Conservation (phyloP, 2,113 vertebrate genomes). For the Forbesichthys papilliferus region DNA sequence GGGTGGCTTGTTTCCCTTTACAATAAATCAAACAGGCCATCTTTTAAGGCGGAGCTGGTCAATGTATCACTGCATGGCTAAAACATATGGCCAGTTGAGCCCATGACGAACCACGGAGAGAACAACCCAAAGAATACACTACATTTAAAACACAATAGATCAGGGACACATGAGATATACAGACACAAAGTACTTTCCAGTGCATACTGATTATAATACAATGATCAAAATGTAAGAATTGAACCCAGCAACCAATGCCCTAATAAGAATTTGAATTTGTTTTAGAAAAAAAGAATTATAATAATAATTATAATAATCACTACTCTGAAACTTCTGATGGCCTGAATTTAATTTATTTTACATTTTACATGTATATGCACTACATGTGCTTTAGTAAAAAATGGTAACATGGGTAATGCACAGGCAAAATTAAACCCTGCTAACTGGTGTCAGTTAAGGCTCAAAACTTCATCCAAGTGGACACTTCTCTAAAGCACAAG, state of each 20-base stretch:
- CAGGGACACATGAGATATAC: constrained; percentile 65
- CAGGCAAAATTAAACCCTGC: constrained; percentile 23
- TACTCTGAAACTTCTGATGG: constrained; percentile 20
- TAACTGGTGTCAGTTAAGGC: constrained; percentile 9
- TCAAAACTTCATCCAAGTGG: constrained; percentile 22
- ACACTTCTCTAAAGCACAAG: constrained; percentile 17
- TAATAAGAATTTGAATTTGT: constrained; percentile 2
- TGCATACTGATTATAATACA: constrained; percentile 78
- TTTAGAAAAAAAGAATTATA: no score
- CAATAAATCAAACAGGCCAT: constrained; percentile 60
- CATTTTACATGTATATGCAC: neutral
- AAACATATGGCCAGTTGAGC: constrained; percentile 49
- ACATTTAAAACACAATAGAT: constrained; percentile 63
- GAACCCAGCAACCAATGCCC: constrained; percentile 34
- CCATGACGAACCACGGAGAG: constrained; percentile 23
- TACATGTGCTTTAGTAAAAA: no score
- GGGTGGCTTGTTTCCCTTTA: constrained; percentile 69
- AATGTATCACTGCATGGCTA: constrained; percentile 53
- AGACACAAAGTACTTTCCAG: constrained; percentile 80
- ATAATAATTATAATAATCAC: constrained; percentile 21
- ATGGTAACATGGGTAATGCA: constrained; percentile 15
- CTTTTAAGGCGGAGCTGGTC: constrained; percentile 32
- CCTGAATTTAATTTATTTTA: neutral
- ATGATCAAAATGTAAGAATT: constrained; percentile 50
- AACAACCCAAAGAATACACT: constrained; percentile 68